A percentile compares a stretch with the other conserved stretches of the same genome.
These are phyloP conservation scores for Oryzias javanicus DNA, from an alignment of 2,113 vertebrate species.

Conservation along the genomic window DNA sequence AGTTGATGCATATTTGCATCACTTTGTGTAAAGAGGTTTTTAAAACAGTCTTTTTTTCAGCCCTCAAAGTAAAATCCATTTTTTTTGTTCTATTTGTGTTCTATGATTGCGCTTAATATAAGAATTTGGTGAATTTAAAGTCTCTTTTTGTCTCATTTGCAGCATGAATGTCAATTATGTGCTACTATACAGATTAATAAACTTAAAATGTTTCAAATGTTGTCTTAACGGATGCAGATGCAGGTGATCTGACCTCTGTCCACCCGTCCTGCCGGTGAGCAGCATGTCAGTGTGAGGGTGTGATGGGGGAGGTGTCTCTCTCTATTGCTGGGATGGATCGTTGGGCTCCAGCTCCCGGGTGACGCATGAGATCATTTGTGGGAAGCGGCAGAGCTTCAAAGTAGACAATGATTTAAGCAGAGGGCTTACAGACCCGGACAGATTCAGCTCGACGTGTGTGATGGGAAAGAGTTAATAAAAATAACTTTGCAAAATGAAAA, in stretches of 20 bases:
- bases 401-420: constrained; percentile 54
- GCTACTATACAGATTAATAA: constrained; percentile 1
- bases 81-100: too few relatives aligned
- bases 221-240: constrained; percentile 35
- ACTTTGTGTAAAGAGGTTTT: too few relatives aligned
- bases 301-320: constrained; percentile 57
- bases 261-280: constrained; percentile 28
- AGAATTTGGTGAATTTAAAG: too few relatives aligned
- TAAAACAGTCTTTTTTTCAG: too few relatives aligned
- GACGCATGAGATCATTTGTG: constrained; percentile 60
- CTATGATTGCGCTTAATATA: too few relatives aligned
- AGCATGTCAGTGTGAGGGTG: constrained; percentile 34
- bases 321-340: constrained; percentile 61
- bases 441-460: constrained; percentile 25
- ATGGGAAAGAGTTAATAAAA: constrained; percentile 39
- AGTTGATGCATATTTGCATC: too few relatives aligned
- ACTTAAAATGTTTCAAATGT: constrained; percentile 31
- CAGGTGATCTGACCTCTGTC: constrained; percentile 24
- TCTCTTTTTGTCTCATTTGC: too few relatives aligned
- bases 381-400: constrained; percentile 58
- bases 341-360: constrained; percentile 59
- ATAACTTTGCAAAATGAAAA: constrained; percentile 15
- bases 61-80: too few relatives aligned
- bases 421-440: constrained; percentile 27
- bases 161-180: too few relatives aligned